phyloP scores from a whole-genome alignment of 1,140 invertebrate genomes.

The Oncopeltus fasciatus region DNA sequence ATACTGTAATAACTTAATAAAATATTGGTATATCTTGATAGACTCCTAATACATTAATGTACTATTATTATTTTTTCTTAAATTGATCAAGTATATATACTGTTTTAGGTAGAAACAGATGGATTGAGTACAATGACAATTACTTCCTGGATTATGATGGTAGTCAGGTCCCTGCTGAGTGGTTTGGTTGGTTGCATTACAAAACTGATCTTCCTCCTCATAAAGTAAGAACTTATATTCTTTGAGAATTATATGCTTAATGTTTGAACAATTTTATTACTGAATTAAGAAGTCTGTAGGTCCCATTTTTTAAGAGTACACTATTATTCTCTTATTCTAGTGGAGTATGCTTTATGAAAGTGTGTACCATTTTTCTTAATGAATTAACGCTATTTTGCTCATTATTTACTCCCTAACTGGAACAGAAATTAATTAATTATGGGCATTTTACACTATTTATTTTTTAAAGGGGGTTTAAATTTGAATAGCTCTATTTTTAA shows the following conservation, averaged over 20 bases:
- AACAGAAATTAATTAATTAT: no score
- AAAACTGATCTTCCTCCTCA: slow-evolving; percentile 63
- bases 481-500: no score
- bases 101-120: slow-evolving; percentile 64
- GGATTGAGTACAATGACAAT: slow-evolving; percentile 75
- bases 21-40: neutral
- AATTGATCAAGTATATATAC: neutral
- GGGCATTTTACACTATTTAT: no score
- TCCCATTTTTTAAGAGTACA: no score
- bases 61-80: neutral
- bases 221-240: slow-evolving; percentile 20
- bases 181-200: slow-evolving; percentile 77
- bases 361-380: no score
- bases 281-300: neutral
- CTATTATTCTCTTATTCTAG: no score
- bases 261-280: neutral
- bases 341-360: no score
- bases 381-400: no score
- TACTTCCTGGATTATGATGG: slow-evolving; percentile 79
- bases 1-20: neutral
- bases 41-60: neutral
- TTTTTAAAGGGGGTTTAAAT: no score
- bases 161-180: slow-evolving; percentile 82
- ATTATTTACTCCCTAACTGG: no score
- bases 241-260: neutral